Percentiles rank a stretch among this genome's conserved stretches.
Evolutionary conservation across 2,113 vertebrate genomes (phyloP).

Genomic region (Riparia riparia): DNA sequence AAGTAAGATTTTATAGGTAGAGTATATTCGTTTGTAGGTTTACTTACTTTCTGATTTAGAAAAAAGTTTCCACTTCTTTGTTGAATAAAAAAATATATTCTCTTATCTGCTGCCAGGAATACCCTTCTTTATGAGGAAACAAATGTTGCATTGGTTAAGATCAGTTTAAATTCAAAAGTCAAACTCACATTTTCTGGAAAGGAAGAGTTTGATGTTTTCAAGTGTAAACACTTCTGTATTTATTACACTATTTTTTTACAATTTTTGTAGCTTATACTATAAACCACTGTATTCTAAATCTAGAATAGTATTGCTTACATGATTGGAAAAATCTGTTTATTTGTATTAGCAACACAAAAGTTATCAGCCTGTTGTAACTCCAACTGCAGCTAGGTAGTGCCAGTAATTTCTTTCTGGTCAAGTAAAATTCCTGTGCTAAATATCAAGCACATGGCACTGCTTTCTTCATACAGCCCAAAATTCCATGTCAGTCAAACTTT

Average conservation of each 20-base stretch:
- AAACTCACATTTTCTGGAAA: not conserved
- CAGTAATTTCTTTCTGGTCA: not conserved
- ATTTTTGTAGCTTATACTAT: not conserved
- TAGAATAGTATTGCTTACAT: not conserved
- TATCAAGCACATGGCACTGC: not conserved
- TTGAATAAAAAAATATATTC: not conserved
- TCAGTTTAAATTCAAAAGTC: not conserved
- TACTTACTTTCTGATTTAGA: not conserved
- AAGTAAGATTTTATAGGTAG: not conserved
- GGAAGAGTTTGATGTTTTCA: not conserved
- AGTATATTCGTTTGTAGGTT: not conserved
- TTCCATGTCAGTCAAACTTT: not conserved
- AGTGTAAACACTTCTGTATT: not conserved
- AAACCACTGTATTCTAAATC: not conserved
- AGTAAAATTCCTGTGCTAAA: not conserved
- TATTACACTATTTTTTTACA: not conserved
- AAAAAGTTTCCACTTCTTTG: not conserved
- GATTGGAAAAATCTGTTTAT: not conserved
- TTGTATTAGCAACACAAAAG: not conserved
- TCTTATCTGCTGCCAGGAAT: not conserved
- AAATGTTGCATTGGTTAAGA: not conserved
- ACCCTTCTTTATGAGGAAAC: not conserved
- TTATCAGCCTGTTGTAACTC: not conserved
- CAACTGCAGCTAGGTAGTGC: not conserved
- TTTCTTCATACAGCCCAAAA: not conserved